Conservation (phyloP, 2,888 invertebrate genomes). For the Rhogogaster chlorosoma region DNA sequence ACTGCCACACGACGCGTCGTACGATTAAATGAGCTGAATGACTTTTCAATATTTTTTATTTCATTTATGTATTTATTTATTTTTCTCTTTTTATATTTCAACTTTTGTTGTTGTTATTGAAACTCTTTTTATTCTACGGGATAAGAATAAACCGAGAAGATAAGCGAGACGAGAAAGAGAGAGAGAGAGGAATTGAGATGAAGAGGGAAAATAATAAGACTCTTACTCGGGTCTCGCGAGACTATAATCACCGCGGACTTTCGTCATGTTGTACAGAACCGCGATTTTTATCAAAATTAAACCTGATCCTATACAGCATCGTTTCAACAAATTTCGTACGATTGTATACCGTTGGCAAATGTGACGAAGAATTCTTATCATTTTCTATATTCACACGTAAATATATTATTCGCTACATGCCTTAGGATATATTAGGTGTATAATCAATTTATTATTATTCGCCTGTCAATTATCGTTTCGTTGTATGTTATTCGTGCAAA, state of each 20-base stretch:
- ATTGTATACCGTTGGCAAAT: neutral
- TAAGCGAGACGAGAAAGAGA: neutral
- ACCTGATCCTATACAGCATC: neutral
- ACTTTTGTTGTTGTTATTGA: neutral
- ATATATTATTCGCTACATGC: neutral
- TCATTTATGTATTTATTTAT: too few relatives aligned
- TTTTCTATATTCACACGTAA: neutral
- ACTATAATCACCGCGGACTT: slow-evolving; percentile 10
- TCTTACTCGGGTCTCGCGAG: neutral
- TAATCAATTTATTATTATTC: neutral
- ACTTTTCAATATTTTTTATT: neutral
- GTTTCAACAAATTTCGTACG: neutral
- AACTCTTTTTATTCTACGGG: neutral
- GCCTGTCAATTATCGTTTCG: neutral
- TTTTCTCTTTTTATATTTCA: neutral
- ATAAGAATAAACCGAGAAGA: neutral
- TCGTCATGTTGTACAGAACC: slow-evolving; percentile 16
- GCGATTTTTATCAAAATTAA: slow-evolving; percentile 18
- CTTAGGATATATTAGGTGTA: neutral
- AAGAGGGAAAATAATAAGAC: neutral
- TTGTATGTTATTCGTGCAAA: neutral
- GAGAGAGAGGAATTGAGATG: neutral
- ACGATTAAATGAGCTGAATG: neutral
- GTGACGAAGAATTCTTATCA: neutral
- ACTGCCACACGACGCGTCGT: neutral